A percentile compares a stretch with the other conserved stretches of the same genome.
Conservation (phyloP, 2,888 invertebrate genomes). For the Catocala fraxini region DNA sequence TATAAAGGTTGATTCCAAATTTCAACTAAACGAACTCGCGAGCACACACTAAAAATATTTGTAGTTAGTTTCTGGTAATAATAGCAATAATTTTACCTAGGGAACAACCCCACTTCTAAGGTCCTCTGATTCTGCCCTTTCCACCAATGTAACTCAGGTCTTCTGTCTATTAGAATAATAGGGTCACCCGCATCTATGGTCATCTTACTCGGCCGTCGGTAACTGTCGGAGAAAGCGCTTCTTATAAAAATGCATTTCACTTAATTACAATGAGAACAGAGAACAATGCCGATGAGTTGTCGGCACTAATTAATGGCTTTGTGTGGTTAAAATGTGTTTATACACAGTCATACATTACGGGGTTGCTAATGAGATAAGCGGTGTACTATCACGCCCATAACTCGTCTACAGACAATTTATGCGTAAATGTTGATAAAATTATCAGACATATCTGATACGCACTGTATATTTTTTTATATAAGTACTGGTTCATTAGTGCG, state of each 20-base stretch:
- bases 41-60: no score
- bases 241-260: slow-evolving; percentile 1
- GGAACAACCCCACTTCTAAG: slow-evolving; percentile 96
- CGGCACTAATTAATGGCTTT: neutral
- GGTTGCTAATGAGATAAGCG: neutral
- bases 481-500: no score
- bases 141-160: slow-evolving; percentile 97
- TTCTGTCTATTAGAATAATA: slow-evolving; percentile 95
- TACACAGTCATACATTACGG: no score
- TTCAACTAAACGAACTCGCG: no score
- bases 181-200: slow-evolving; percentile 93
- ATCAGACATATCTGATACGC: no score
- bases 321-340: neutral
- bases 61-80: no score
- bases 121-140: slow-evolving; percentile 98
- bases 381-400: neutral
- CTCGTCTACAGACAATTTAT: neutral
- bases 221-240: slow-evolving; percentile 59
- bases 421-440: neutral
- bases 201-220: slow-evolving; percentile 90
- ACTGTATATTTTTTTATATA: no score
- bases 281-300: slow-evolving; percentile 35
- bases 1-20: no score
- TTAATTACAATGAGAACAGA: slow-evolving; percentile 22
- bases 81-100: slow-evolving; percentile 83